Percentiles rank a stretch among this genome's conserved stretches.
Conservation (phyloP, 2,888 invertebrate genomes). For the Tiliacea aurago region DNA sequence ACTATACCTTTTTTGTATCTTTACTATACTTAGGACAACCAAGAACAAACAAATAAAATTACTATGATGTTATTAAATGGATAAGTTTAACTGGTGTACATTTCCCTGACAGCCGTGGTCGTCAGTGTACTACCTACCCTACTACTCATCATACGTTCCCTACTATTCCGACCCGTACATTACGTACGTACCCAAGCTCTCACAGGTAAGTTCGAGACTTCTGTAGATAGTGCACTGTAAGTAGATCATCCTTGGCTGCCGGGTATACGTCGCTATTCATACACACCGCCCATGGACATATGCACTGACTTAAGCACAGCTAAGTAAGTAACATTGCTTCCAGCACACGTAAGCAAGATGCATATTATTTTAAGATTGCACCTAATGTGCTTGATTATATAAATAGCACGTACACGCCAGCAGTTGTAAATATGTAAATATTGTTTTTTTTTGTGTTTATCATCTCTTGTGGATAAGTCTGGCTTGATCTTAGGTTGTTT, state of each 20-base stretch:
- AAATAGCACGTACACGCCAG: constrained; percentile 13
- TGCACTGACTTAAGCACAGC: constrained; percentile 54
- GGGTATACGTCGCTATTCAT: constrained; percentile 52
- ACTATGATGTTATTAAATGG: constrained; percentile 16
- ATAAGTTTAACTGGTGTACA: constrained; percentile 57
- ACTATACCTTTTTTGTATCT: neutral
- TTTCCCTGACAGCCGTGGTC: constrained; percentile 84
- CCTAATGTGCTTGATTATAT: constrained; percentile 14
- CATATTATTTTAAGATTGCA: constrained; percentile 37
- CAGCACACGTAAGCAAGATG: constrained; percentile 40
- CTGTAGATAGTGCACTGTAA: constrained; percentile 63
- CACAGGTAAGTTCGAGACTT: constrained; percentile 82
- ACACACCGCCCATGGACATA: constrained; percentile 44
- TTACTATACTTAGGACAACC: neutral
- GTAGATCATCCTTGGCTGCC: constrained; percentile 59
- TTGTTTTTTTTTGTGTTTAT: constrained; percentile 12
- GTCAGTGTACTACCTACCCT: constrained; percentile 81
- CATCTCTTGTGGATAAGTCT: constrained; percentile 16
- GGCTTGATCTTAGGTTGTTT: neutral
- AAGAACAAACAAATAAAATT: constrained; percentile 12
- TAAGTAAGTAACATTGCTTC: constrained; percentile 61
- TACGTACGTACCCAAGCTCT: constrained; percentile 84
- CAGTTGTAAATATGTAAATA: constrained; percentile 54
- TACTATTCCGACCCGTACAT: constrained; percentile 85
- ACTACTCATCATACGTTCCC: constrained; percentile 78